A percentile compares a stretch with the other conserved stretches of the same genome.
phyloP scores from a whole-genome alignment of 2,888 invertebrate species.

The Mimas tiliae region DNA sequence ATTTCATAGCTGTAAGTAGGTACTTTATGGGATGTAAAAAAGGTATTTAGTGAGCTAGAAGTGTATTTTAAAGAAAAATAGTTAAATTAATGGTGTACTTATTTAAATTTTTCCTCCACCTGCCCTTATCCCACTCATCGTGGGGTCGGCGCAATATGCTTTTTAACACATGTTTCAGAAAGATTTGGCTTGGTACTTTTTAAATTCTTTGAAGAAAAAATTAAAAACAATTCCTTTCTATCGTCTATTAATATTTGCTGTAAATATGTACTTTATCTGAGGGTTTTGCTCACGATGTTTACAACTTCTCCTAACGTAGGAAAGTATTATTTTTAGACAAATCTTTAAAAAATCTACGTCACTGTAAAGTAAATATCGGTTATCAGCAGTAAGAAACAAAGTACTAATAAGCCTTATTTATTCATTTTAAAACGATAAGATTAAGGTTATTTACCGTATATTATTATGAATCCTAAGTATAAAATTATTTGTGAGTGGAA shows the following conservation, averaged over 20 bases:
- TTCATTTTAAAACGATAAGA: constrained; percentile 33
- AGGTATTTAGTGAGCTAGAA: too few relatives aligned
- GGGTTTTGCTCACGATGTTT: not conserved
- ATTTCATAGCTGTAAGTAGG: too few relatives aligned
- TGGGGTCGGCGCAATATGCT: too few relatives aligned
- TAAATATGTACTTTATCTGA: not conserved
- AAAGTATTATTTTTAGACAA: constrained; percentile 20
- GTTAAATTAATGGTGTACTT: too few relatives aligned
- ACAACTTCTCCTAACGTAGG: not conserved
- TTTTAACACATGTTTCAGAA: too few relatives aligned
- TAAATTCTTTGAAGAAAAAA: too few relatives aligned
- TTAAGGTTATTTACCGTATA: constrained; percentile 30
- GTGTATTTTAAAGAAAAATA: too few relatives aligned
- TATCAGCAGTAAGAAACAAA: constrained; percentile 23
- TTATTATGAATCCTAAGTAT: constrained; percentile 27
- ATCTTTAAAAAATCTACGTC: constrained; percentile 29
- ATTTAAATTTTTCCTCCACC: too few relatives aligned
- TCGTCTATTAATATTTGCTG: not conserved
- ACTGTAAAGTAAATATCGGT: constrained; percentile 10
- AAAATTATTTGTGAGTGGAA: constrained; percentile 25
- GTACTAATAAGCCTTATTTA: constrained; percentile 31
- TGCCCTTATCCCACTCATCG: too few relatives aligned
- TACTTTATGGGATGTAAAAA: too few relatives aligned
- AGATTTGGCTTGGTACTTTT: too few relatives aligned
- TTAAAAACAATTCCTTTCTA: too few relatives aligned